Percentiles rank a stretch among this genome's conserved stretches.
phyloP scores from a whole-genome alignment of 2,888 invertebrate genomes.

The Linnaemya vulpina region DNA sequence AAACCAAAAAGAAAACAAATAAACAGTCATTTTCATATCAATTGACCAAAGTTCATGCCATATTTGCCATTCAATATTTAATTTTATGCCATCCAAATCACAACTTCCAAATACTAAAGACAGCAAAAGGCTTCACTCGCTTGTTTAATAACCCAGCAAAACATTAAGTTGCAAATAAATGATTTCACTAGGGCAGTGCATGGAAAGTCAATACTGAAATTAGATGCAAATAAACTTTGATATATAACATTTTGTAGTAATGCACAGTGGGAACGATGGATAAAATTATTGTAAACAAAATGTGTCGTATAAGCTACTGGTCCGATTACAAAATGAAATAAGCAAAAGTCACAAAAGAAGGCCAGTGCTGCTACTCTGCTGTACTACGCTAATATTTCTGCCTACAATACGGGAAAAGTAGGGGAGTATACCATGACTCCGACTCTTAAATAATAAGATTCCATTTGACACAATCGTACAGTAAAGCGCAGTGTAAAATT shows the following conservation, averaged over 20 bases:
- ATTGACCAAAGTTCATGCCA: conserved; percentile 53
- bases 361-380: no score
- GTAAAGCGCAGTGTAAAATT: no score
- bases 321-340: no score
- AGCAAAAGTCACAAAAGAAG: no score
- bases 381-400: no score
- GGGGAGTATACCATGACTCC: no score
- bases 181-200: background rate
- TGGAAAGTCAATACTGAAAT: no score
- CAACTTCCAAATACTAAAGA: conserved; percentile 41
- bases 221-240: background rate
- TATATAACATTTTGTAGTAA: background rate
- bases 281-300: no score
- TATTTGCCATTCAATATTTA: conserved; percentile 54
- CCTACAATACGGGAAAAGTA: no score
- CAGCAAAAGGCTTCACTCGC: conserved; percentile 17
- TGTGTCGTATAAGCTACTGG: no score
- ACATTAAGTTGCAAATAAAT: background rate
- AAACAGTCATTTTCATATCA: conserved; percentile 49
- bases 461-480: no score
- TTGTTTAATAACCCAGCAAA: conserved; percentile 26
- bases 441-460: no score
- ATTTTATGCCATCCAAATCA: conserved; percentile 26
- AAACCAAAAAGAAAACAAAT: conserved; percentile 6
- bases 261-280: background rate